These are phyloP conservation scores for Catharus fuscescens DNA, from an alignment of 2,113 vertebrate genomes.

Conservation along the genomic window DNA sequence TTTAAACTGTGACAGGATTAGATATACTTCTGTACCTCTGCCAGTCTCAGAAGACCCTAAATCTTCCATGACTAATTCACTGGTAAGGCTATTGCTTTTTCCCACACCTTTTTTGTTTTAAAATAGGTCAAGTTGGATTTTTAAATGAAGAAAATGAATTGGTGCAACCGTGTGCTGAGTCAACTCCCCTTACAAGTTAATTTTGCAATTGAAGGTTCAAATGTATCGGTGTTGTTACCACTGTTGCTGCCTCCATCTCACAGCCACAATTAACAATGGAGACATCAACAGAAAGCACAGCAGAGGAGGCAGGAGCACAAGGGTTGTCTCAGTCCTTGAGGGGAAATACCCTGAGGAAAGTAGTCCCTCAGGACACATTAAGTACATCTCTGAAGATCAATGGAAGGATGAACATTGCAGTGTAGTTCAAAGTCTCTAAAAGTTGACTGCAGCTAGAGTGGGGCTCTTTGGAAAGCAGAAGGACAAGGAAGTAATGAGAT, in stretches of 20 bases:
- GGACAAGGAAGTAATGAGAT: not conserved
- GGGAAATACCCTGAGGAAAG: not conserved
- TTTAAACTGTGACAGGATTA: conserved; percentile 4
- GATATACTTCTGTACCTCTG: not conserved
- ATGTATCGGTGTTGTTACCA: not conserved
- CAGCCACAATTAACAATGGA: not conserved
- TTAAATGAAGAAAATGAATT: not conserved
- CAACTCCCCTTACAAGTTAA: not conserved
- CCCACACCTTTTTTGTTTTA: not conserved
- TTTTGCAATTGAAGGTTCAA: not conserved
- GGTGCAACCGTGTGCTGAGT: not conserved
- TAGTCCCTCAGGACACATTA: not conserved
- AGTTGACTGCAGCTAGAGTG: not conserved
- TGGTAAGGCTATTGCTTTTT: conserved; percentile 2
- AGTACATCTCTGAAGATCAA: not conserved
- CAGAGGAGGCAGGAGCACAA: not conserved
- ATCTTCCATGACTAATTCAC: conserved; percentile 16
- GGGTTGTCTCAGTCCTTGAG: not conserved
- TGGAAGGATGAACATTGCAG: not conserved
- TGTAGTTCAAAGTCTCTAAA: not conserved
- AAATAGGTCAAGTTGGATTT: not conserved
- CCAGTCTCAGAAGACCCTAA: not conserved
- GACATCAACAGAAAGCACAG: not conserved
- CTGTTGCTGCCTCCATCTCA: not conserved
- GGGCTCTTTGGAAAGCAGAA: not conserved